Percentiles rank a stretch among this genome's conserved stretches.
These are phyloP conservation scores for Megaceryle torquata DNA, from an alignment of 2,113 vertebrate species.

Conservation along the genomic window DNA sequence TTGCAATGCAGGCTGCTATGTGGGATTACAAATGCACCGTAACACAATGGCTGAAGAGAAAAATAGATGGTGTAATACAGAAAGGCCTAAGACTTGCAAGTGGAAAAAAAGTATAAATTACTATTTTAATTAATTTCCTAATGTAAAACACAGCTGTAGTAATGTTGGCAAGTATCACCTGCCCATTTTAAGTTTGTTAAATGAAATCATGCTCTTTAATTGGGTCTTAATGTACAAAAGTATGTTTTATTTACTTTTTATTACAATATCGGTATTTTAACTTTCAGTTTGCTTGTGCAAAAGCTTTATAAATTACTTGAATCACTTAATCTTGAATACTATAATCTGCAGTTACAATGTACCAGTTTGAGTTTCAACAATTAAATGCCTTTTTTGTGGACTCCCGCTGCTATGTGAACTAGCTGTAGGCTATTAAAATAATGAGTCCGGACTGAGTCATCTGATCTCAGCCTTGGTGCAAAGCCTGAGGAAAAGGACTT, in stretches of 20 bases:
- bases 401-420: slow-evolving; percentile 78
- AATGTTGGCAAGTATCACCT: slow-evolving; percentile 75
- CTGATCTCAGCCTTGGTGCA: slow-evolving; percentile 77
- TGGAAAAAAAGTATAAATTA: slow-evolving; percentile 75
- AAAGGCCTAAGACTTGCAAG: slow-evolving; percentile 57
- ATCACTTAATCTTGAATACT: slow-evolving; percentile 71
- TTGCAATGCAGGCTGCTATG: slow-evolving; percentile 13
- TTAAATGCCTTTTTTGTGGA: slow-evolving; percentile 78
- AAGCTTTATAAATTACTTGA: slow-evolving; percentile 78
- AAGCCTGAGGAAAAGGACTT: slow-evolving; percentile 71
- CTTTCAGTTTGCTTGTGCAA: slow-evolving; percentile 71
- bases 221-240: slow-evolving; percentile 73
- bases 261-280: slow-evolving; percentile 75
- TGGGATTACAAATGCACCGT: not conserved
- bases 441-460: slow-evolving; percentile 78
- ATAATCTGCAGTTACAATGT: slow-evolving; percentile 71
- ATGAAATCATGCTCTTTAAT: slow-evolving; percentile 78
- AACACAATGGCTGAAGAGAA: slow-evolving; percentile 58
- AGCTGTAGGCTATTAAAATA: slow-evolving; percentile 82
- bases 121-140: slow-evolving; percentile 82
- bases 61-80: slow-evolving; percentile 69
- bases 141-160: slow-evolving; percentile 79
- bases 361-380: slow-evolving; percentile 76
- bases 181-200: slow-evolving; percentile 71
- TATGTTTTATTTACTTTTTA: slow-evolving; percentile 77